These are phyloP conservation scores for Liparis tanakae DNA, from an alignment of 2,797 vertebrate genomes.

Conservation along the genomic window DNA sequence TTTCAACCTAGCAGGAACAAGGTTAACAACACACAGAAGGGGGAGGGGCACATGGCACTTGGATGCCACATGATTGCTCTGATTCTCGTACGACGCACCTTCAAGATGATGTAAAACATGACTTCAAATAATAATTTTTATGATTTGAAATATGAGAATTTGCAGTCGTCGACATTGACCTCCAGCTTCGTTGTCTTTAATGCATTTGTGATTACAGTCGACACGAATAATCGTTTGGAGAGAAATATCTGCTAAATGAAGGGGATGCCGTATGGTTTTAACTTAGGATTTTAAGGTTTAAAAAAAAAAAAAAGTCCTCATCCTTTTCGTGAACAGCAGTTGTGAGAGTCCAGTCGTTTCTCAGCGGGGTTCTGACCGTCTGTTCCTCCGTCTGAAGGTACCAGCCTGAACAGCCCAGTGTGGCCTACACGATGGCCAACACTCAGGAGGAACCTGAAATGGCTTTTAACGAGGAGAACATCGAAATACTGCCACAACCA, in stretches of 20 bases:
- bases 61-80: not conserved
- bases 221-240: not conserved
- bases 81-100: not conserved
- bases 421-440: conserved; percentile 88
- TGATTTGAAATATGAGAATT: not conserved
- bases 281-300: not conserved
- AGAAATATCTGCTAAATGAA: not conserved
- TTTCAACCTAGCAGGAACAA: not conserved
- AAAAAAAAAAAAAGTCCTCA: no score
- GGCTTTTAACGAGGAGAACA: conserved; percentile 81
- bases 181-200: not conserved
- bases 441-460: conserved; percentile 86
- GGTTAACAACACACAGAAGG: not conserved
- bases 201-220: not conserved
- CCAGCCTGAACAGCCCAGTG: conserved; percentile 89
- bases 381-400: conserved; percentile 81
- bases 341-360: not conserved
- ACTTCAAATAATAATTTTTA: not conserved
- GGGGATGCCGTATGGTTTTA: not conserved
- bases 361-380: not conserved
- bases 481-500: conserved; percentile 81
- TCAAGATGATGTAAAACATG: conserved; percentile 2
- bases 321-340: not conserved
- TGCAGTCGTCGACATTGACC: not conserved
- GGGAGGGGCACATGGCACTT: not conserved